These are phyloP conservation scores for Corydoras maculifer DNA, from an alignment of 2,113 vertebrate species.

Conservation along the genomic window DNA sequence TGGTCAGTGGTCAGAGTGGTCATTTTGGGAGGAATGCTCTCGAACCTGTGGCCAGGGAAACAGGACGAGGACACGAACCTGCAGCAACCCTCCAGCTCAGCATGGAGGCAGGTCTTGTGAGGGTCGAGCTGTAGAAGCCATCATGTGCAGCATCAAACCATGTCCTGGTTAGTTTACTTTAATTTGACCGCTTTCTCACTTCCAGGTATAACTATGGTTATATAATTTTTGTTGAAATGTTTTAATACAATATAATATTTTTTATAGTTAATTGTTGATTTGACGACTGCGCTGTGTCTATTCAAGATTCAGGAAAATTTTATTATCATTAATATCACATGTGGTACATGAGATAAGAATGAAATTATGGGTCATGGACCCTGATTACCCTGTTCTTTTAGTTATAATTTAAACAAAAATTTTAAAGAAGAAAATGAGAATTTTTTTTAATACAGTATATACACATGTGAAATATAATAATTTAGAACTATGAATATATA, in stretches of 20 bases:
- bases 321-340: no score
- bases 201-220: not conserved
- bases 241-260: not conserved
- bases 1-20: slow-evolving; percentile 90
- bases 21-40: slow-evolving; percentile 88
- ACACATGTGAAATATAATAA: no score
- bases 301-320: no score
- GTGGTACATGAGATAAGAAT: no score
- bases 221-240: no score
- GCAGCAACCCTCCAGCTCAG: slow-evolving; percentile 75
- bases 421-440: no score
- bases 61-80: slow-evolving; percentile 79
- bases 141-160: slow-evolving; percentile 77
- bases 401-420: no score
- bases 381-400: no score
- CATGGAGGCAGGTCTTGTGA: slow-evolving; percentile 76
- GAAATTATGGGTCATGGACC: no score
- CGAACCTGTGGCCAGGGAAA: slow-evolving; percentile 85
- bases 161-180: slow-evolving; percentile 78
- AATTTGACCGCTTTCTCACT: not conserved
- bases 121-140: slow-evolving; percentile 73
- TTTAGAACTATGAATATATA: no score
- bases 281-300: not conserved
- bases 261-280: not conserved
- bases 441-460: no score